Evolutionary conservation across 2,113 vertebrate genomes (phyloP).

Genomic region (Rhegmatorhina hoffmannsi): DNA sequence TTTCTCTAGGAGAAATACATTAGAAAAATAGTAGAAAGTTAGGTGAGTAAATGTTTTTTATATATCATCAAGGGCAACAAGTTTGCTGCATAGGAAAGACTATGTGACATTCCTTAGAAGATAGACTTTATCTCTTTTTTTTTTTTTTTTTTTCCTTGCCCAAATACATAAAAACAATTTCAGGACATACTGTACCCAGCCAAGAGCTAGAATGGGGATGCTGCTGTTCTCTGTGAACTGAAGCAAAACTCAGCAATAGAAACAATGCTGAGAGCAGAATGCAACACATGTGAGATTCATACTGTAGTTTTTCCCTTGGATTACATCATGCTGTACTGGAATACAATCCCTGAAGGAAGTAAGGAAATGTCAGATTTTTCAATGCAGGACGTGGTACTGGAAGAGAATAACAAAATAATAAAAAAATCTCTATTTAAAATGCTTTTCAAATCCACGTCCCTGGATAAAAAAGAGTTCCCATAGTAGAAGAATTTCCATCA

Average conservation of each 20-base stretch:
- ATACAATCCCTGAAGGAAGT: background rate
- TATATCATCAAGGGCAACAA: background rate
- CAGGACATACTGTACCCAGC: background rate
- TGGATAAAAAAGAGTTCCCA: background rate
- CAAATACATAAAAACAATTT: background rate
- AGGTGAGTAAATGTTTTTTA: background rate
- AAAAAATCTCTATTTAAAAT: background rate
- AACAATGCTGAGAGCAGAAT: background rate
- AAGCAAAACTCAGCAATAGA: background rate
- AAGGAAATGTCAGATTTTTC: background rate
- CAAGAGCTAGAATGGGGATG: background rate
- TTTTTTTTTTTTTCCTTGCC: background rate
- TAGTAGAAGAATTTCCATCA: background rate
- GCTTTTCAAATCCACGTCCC: background rate
- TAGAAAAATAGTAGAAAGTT: background rate
- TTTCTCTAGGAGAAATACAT: background rate
- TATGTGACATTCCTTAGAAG: background rate
- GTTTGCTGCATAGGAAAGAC: background rate
- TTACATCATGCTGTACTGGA: background rate
- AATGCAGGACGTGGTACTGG: background rate
- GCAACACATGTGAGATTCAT: background rate
- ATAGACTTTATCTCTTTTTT: fast-evolving
- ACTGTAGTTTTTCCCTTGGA: background rate
- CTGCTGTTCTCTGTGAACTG: background rate
- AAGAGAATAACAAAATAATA: background rate